Evolutionary conservation across 2,113 vertebrate species (phyloP).

Genomic region (Plecotus auritus): DNA sequence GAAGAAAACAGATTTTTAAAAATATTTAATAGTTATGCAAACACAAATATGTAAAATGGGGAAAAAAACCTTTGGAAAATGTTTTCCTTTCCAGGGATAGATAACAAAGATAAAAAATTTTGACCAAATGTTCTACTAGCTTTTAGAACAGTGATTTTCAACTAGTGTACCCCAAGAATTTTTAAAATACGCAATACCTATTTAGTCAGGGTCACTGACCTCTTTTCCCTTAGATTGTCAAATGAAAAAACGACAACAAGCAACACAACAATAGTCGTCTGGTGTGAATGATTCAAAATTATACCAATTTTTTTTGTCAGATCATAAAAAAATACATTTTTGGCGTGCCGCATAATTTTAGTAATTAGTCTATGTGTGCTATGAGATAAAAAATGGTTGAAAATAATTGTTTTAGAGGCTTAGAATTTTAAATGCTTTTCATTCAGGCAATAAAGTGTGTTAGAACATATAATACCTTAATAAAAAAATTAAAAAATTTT

Average conservation of each 20-base stretch:
- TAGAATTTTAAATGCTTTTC: not conserved
- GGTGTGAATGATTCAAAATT: not conserved
- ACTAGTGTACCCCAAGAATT: not conserved
- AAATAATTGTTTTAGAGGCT: not conserved
- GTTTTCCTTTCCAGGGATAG: not conserved
- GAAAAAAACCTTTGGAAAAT: not conserved
- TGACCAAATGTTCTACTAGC: not conserved
- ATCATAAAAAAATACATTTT: not conserved
- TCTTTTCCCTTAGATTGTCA: not conserved
- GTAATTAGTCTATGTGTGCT: not conserved
- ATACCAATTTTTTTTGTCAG: not conserved
- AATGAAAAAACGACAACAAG: not conserved
- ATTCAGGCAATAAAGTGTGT: not conserved
- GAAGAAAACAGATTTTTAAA: not conserved
- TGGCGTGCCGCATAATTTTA: not conserved
- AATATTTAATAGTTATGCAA: not conserved
- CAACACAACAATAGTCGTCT: not conserved
- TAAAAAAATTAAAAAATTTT: too few relatives aligned
- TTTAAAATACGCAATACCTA: not conserved
- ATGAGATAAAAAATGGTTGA: not conserved
- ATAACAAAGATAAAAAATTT: not conserved
- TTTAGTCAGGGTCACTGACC: not conserved
- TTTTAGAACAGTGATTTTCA: not conserved
- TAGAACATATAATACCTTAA: too few relatives aligned
- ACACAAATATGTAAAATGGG: not conserved